Evolutionary conservation across 2,888 invertebrate genomes (phyloP).

Genomic region (Agrenia bidenticulata): DNA sequence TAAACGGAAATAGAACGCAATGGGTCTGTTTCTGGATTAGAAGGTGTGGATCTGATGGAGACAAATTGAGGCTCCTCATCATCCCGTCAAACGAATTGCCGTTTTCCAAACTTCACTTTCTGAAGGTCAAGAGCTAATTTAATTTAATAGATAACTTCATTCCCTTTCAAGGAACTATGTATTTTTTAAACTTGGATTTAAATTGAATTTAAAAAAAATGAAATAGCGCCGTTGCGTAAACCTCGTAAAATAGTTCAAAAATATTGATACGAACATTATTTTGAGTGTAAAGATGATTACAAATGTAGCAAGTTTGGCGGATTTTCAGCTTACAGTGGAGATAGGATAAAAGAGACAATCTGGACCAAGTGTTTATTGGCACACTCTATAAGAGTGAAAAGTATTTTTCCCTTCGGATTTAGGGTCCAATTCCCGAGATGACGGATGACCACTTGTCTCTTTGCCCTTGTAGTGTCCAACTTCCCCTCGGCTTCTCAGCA

Average conservation of each 20-base stretch:
- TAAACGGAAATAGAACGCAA: not conserved
- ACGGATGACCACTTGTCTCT: conserved; percentile 34
- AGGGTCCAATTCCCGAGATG: conserved; percentile 40
- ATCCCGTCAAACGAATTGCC: conserved; percentile 4
- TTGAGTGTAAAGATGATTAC: no score
- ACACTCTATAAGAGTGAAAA: not conserved
- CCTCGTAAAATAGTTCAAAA: no score
- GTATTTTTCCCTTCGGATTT: not conserved
- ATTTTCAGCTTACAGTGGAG: no score
- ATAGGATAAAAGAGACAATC: no score
- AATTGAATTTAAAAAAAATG: no score
- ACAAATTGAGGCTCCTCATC: conserved; percentile 13
- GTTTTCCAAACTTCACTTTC: not conserved
- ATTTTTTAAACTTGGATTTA: no score
- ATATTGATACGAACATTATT: no score
- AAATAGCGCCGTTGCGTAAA: no score
- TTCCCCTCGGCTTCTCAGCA: no score
- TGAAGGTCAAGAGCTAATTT: conserved; percentile 20
- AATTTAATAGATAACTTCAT: conserved; percentile 20
- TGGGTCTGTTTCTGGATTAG: conserved; percentile 4
- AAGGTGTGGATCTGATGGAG: conserved; percentile 29
- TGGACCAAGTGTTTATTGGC: conserved; percentile 42
- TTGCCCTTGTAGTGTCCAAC: not conserved
- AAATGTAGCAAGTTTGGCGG: no score
- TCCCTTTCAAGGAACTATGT: no score